Evolutionary conservation across 2,797 vertebrate genomes (phyloP), one percentile per base, ranked within the genome.

Genomic region (Crenichthys baileyi): DNA sequence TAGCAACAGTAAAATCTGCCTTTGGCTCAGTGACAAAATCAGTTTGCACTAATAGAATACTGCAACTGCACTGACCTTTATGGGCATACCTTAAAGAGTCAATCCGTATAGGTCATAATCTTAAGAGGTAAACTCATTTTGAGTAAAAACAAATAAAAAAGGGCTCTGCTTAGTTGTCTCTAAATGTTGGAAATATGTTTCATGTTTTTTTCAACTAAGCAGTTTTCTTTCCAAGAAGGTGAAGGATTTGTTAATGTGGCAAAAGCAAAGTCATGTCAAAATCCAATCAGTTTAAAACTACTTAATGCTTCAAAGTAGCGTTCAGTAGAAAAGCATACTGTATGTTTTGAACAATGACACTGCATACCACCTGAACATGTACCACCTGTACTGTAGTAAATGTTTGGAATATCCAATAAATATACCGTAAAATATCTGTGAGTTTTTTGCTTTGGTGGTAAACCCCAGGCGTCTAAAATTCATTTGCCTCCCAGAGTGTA

Each of bases 1-100:
- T 88, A 92, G 91, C 79, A 90, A 85, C 82, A 5, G 90, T 88
- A 78, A 87, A 91, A 79, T 91, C 91, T 87, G 76, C 88, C 83
- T 91, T 89, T 91, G 91, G 91, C 89, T 82, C 70, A 29, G 55
- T 88, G 88, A 88, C 92, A 92, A 83, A 90, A 83, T 53, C 63
- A 41, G 86, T 86, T 87, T 81, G 85, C 80, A 86, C 84, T 87
- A 82, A 85, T 75, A 89, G 80, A 88, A 89, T 80, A 85, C 81
- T 46, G 73, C 18, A 67, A 67, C 76, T 81, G 70, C 72, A 72
- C 36, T 90, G 91, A 89, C 90, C 87, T 91, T 92, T 74, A 80
- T 13, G 41, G 68, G 79, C 53, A 70, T 3, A 31, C 65, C 73
- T 73, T 67, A 74, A 53, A 78, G 56, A 74, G 22, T 44, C 55